phyloP scores from a whole-genome alignment of 2,113 vertebrate species.

The Morone chrysops region DNA sequence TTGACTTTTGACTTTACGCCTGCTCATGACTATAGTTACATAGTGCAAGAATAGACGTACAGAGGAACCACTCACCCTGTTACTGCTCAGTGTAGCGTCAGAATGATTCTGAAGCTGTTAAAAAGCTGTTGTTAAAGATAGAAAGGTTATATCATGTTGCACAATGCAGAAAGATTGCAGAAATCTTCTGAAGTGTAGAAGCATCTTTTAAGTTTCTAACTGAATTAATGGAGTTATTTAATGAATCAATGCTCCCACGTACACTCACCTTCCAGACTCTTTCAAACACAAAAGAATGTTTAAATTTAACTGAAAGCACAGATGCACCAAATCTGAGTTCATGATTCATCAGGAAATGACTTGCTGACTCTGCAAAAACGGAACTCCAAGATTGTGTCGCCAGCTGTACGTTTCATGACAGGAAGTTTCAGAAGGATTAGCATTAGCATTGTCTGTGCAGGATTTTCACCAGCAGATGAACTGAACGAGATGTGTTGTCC shows the following conservation, averaged over 20 bases:
- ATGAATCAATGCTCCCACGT: slow-evolving; percentile 9
- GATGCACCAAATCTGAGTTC: slow-evolving; percentile 9
- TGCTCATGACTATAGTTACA: no score
- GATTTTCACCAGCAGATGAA: background rate
- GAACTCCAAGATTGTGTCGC: no score
- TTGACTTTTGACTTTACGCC: no score
- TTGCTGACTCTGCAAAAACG: background rate
- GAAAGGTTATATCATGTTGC: no score
- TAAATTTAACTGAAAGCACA: background rate
- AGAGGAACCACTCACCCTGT: no score
- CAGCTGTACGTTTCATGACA: background rate
- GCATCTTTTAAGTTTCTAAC: background rate
- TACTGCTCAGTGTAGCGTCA: no score
- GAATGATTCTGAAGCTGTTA: no score
- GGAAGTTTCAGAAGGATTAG: no score
- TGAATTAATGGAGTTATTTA: background rate
- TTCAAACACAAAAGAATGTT: background rate
- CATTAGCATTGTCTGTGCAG: background rate
- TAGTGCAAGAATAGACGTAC: no score
- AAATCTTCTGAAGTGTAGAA: background rate
- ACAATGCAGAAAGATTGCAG: no score
- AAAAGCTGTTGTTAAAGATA: no score
- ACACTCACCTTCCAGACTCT: background rate
- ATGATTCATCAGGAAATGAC: background rate
- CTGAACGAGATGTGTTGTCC: slow-evolving; percentile 10